Evolutionary conservation across 1,140 invertebrate genomes (phyloP).

Genomic region (Chrysoperla carnea): DNA sequence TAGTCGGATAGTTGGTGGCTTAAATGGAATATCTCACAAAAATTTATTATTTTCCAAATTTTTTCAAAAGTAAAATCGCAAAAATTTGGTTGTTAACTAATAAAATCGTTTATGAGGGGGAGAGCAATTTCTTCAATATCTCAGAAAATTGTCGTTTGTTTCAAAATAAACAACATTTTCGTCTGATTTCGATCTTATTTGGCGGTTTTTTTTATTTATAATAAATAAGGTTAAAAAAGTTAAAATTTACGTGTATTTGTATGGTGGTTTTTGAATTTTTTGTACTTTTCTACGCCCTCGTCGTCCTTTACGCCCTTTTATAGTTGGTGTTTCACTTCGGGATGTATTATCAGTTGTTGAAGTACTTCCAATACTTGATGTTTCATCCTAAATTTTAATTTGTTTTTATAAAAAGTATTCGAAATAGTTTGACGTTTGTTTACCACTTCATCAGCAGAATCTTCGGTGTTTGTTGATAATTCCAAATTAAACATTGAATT

Average conservation of each 20-base stretch:
- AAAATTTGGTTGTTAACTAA: too few species aligned
- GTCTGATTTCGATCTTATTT: background rate
- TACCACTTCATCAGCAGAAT: constrained; percentile 20
- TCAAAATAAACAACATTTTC: too few species aligned
- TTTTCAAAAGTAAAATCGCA: too few species aligned
- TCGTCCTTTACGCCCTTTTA: constrained; percentile 37
- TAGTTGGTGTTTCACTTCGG: constrained; percentile 72
- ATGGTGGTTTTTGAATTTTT: constrained; percentile 50
- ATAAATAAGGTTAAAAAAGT: constrained; percentile 2
- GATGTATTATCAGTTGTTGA: constrained; percentile 70
- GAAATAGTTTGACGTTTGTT: background rate
- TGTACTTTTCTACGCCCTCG: constrained; percentile 43
- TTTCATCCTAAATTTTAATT: constrained; percentile 38
- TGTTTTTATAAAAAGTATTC: background rate
- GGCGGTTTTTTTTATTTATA: background rate
- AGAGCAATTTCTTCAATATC: too few species aligned
- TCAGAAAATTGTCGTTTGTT: too few species aligned
- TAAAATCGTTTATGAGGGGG: too few species aligned
- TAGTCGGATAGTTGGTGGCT: too few species aligned
- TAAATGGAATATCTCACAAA: too few species aligned
- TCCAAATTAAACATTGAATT: background rate
- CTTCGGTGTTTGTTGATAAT: constrained; percentile 10
- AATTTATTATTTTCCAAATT: too few species aligned
- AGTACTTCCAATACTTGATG: constrained; percentile 69
- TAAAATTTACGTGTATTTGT: constrained; percentile 51